Conservation (phyloP, 2,113 vertebrate species). For the Dipodomys spectabilis region DNA sequence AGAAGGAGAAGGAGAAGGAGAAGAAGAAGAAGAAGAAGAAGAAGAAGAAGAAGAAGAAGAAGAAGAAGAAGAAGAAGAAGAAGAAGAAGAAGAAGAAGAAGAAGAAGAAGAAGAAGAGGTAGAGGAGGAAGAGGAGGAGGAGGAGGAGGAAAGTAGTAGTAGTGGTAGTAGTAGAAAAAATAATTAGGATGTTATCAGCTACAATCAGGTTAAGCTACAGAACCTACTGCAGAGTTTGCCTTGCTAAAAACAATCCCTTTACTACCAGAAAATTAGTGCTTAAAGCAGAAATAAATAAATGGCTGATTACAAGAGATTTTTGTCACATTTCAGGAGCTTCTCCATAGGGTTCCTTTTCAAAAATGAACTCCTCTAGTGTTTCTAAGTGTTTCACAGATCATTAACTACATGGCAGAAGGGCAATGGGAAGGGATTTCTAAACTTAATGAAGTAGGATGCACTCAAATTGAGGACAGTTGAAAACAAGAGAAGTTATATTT, state of each 20-base stretch:
- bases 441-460: conserved; percentile 61
- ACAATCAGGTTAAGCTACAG: conserved; percentile 19
- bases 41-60: no score
- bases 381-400: conserved; percentile 73
- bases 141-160: no score
- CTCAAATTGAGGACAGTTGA: conserved; percentile 65
- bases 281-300: conserved; percentile 67
- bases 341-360: conserved; percentile 61
- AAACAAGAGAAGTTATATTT: conserved; percentile 72
- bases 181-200: not conserved
- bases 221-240: not conserved
- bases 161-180: not conserved
- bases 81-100: no score
- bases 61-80: no score
- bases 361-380: conserved; percentile 64
- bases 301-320: conserved; percentile 63
- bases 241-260: not conserved
- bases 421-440: conserved; percentile 63
- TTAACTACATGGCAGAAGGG: conserved; percentile 70
- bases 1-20: no score
- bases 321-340: conserved; percentile 63
- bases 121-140: no score
- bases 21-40: no score
- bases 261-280: conserved; percentile 40
- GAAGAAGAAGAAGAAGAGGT: no score